Conservation (phyloP, 2,888 invertebrate species). For the Abrostola tripartita region DNA sequence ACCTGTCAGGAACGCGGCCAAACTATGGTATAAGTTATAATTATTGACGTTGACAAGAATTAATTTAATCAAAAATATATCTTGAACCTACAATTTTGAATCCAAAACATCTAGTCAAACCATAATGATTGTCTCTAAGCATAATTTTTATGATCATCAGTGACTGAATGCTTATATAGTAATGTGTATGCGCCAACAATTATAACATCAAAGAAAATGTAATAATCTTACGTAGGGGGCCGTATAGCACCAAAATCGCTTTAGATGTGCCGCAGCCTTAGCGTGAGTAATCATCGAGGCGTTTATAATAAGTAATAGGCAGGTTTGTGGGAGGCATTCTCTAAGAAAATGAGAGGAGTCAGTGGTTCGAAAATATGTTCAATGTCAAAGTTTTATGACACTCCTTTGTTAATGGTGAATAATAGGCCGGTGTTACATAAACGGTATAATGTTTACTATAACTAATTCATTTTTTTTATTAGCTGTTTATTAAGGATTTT, state of each 20-base stretch:
- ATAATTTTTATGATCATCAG: not conserved
- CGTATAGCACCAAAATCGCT: slow-evolving; percentile 54
- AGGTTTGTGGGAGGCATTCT: slow-evolving; percentile 64
- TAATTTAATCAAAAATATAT: too few species aligned
- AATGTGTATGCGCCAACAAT: not conserved
- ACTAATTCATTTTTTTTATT: slow-evolving; percentile 30
- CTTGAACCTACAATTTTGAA: too few species aligned
- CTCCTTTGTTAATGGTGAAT: slow-evolving; percentile 19
- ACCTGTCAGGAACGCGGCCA: too few species aligned
- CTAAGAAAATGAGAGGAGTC: slow-evolving; percentile 69
- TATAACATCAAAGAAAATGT: not conserved
- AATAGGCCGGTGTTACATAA: slow-evolving; percentile 22
- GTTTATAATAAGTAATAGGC: slow-evolving; percentile 63
- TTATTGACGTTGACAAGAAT: too few species aligned
- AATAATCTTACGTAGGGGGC: slow-evolving; percentile 11
- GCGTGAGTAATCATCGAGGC: slow-evolving; percentile 67
- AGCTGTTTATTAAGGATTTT: slow-evolving; percentile 29
- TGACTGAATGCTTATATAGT: not conserved
- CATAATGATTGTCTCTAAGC: not conserved
- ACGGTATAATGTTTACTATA: slow-evolving; percentile 34
- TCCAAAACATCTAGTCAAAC: too few species aligned
- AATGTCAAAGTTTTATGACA: slow-evolving; percentile 53
- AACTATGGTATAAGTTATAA: too few species aligned
- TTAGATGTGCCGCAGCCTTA: slow-evolving; percentile 58
- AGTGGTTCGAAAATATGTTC: slow-evolving; percentile 68